A percentile compares a stretch with the other conserved stretches of the same genome.
Evolutionary conservation across 2,797 vertebrate genomes (phyloP).

Genomic region (Pygocentrus nattereri): DNA sequence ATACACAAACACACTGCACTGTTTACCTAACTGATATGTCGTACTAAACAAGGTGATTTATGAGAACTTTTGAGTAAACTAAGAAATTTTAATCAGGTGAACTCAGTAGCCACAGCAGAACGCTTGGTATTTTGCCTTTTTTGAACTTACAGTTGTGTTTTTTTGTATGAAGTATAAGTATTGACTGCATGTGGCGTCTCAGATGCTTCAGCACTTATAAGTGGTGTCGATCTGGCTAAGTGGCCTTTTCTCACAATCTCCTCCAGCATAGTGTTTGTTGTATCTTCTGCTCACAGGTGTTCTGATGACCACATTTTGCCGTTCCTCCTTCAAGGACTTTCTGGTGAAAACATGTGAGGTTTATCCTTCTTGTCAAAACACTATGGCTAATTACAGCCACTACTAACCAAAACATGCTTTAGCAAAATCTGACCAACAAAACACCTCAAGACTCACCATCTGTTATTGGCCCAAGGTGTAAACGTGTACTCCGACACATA

Average conservation of each 20-base stretch:
- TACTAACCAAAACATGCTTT: constrained; percentile 15
- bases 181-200: not conserved
- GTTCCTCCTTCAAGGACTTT: constrained; percentile 9
- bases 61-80: too few species aligned
- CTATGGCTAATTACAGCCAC: not conserved
- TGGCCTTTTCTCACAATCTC: not conserved
- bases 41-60: too few species aligned
- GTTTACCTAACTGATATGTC: too few species aligned
- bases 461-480: constrained; percentile 32
- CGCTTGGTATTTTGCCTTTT: not conserved
- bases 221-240: constrained; percentile 2
- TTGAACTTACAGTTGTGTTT: not conserved
- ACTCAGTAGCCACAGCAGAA: not conserved
- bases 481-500: constrained; percentile 2
- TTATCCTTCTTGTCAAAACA: constrained; percentile 37
- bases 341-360: constrained; percentile 2
- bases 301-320: not conserved
- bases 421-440: constrained; percentile 18
- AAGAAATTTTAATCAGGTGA: too few species aligned
- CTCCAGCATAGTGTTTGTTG: not conserved
- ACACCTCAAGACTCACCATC: constrained; percentile 35
- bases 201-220: not conserved
- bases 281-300: constrained; percentile 15
- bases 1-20: too few species aligned
- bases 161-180: not conserved